Conservation (phyloP, 1,140 invertebrate genomes). For the Macrostomum lignano region DNA sequence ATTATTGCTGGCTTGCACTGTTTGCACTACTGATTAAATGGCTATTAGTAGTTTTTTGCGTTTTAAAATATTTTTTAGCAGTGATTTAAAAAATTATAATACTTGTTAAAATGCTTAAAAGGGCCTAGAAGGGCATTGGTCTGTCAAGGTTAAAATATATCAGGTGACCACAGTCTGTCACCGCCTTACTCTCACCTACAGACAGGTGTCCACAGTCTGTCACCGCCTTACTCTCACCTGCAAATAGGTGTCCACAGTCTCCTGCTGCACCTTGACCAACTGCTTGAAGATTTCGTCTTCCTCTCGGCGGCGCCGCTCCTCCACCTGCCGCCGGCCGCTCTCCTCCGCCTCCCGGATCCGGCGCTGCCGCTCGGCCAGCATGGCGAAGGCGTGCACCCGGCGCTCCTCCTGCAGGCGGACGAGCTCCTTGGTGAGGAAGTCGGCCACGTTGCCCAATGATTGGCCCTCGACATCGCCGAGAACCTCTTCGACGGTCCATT, state of each 20-base stretch:
- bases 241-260: slow-evolving; percentile 35
- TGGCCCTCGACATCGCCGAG: slow-evolving; percentile 30
- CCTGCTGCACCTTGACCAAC: slow-evolving; percentile 34
- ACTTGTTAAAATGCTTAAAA: too few species aligned
- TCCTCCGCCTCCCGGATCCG: slow-evolving; percentile 40
- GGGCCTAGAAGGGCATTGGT: too few species aligned
- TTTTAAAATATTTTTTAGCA: too few species aligned
- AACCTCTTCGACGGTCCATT: slow-evolving; percentile 7
- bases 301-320: slow-evolving; percentile 36
- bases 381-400: slow-evolving; percentile 38
- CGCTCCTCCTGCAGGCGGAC: slow-evolving; percentile 40
- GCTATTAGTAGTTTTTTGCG: too few species aligned
- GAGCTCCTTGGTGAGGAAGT: slow-evolving; percentile 45
- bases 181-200: too few species aligned
- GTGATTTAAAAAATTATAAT: too few species aligned
- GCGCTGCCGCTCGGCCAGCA: slow-evolving; percentile 38
- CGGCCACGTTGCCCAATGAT: slow-evolving; percentile 35
- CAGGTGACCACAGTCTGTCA: too few species aligned
- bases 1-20: too few species aligned
- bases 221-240: too few species aligned
- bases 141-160: too few species aligned
- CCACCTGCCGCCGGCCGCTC: slow-evolving; percentile 37
- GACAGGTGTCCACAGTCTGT: too few species aligned
- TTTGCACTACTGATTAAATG: too few species aligned
- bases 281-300: slow-evolving; percentile 45